Percentiles rank a stretch among this genome's conserved stretches.
phyloP scores from a whole-genome alignment of 2,888 invertebrate genomes.

The Dione juno region DNA sequence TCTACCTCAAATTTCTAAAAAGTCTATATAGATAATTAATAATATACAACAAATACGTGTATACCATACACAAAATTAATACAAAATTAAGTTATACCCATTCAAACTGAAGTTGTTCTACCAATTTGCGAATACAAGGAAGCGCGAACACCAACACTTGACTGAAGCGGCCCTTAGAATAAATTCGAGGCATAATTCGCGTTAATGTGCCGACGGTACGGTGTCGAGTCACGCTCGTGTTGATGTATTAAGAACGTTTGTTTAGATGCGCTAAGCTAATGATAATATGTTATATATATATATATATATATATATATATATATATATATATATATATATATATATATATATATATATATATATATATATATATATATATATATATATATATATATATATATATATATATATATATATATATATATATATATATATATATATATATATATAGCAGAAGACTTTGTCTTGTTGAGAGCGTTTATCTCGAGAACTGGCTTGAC shows the following conservation, averaged over 20 bases:
- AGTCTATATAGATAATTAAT: background rate
- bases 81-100: conserved; percentile 18
- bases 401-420: no score
- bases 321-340: no score
- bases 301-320: no score
- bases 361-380: no score
- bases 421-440: no score
- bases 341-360: no score
- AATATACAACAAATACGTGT: background rate
- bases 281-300: background rate
- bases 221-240: conserved; percentile 47
- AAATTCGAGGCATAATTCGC: conserved; percentile 43
- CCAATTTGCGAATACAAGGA: conserved; percentile 33
- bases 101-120: conserved; percentile 23
- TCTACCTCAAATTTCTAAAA: background rate
- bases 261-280: conserved; percentile 29
- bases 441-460: no score
- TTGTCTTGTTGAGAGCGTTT: no score
- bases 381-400: no score
- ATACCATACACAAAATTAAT: conserved; percentile 1
- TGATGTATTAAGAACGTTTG: conserved; percentile 34
- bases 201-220: conserved; percentile 41
- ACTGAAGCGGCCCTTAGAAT: conserved; percentile 36
- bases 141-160: conserved; percentile 30
- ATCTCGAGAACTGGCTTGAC: no score